Conservation (phyloP, 92 coral and sea anemone species). For the Epizoanthus stellaris region DNA sequence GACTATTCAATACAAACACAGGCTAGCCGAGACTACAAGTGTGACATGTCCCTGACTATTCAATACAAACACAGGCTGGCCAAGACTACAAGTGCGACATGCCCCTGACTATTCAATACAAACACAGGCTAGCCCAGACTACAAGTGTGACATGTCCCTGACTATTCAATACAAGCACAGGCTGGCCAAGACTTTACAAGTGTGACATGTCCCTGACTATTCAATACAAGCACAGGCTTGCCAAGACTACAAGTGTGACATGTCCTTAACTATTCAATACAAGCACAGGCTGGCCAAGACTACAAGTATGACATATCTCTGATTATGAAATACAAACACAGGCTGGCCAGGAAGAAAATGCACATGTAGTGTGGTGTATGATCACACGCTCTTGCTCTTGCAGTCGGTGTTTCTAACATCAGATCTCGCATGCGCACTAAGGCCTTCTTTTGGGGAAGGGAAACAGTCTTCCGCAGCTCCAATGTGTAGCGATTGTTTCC, state of each 20-base stretch:
- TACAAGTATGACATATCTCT: background rate
- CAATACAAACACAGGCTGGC: background rate
- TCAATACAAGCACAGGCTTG: background rate
- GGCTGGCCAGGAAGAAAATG: slow-evolving; percentile 35
- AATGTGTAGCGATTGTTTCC: slow-evolving; percentile 30
- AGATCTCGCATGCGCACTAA: slow-evolving; percentile 69
- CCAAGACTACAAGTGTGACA: background rate
- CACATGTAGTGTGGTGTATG: slow-evolving; percentile 26
- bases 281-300: background rate
- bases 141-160: background rate
- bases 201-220: background rate
- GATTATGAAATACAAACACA: slow-evolving; percentile 30
- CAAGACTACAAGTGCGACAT: background rate
- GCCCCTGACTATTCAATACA: background rate
- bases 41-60: background rate
- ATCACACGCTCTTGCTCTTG: slow-evolving; percentile 27
- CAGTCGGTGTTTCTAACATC: slow-evolving; percentile 3
- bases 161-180: background rate
- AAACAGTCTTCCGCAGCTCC: slow-evolving; percentile 51
- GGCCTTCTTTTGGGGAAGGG: slow-evolving; percentile 52
- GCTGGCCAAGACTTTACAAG: background rate
- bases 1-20: too few relatives aligned
- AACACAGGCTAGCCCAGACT: background rate
- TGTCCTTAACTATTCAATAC: background rate
- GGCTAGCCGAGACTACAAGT: too few relatives aligned